Evolutionary conservation across 1,140 invertebrate genomes (phyloP), one percentile per base, ranked within the genome.

Genomic region (Leptopilina boulardi): DNA sequence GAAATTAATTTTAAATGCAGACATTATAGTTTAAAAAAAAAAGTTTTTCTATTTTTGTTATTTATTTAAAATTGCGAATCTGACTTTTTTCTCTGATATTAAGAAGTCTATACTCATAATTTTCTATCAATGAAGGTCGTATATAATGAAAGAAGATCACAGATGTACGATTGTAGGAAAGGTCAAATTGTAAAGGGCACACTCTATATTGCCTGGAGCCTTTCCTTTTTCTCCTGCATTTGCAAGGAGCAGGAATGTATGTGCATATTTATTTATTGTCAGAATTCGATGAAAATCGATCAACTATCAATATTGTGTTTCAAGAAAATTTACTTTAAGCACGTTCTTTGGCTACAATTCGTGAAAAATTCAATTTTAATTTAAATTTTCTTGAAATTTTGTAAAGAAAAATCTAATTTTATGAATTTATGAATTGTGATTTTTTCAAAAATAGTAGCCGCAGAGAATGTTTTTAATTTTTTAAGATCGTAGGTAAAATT

Each of bases 161-260:
- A 75, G 78, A 73, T 84, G 82, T 80, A 79, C 79, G 80, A 44
- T 56, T 74, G 72, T 82, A 77, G 77, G 77, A 84, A 84, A 84
- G 80, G 82, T 84, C 80, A 71, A 44, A 19, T 73, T 44, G 80
- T 74, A 82, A 84, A 84, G 78, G 80, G 71, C 11, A 30, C 11
- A 11, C 54, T 56, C 9, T 19, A n/a, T 66, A 66, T 66, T 66
- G 23, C 59, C 26, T 38, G 75, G 26, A 8, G 82, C 80, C 82
- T 82, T 83, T 83, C 78, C 80, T 76, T 82, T 83, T 79, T 71
- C 76, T 80, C 74, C 80, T 78, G 18, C 75, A 77, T 77, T 78
- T 5, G 73, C 75, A 74, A 18, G 26, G 11, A 30, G 59, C 59
- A 66, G 56, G 23, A 15, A 66, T n/a, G 21, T n/a, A 66, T 11